Conservation (phyloP, 2,113 vertebrate species). For the Ophthalmolycus amberensis region DNA sequence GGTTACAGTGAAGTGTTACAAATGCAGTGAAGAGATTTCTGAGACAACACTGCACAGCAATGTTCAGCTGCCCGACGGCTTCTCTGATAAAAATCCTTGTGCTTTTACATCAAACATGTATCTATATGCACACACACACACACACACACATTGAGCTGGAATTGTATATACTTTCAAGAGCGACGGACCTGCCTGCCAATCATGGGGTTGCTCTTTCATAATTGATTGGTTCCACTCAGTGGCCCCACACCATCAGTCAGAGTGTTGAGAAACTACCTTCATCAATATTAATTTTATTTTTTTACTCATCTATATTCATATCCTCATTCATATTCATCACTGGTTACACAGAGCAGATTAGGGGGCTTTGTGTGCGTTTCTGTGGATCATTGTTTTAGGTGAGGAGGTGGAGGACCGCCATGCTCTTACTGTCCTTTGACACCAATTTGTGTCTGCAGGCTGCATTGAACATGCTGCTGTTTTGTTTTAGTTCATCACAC, state of each 20-base stretch:
- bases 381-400: slow-evolving; percentile 44
- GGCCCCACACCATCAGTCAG: slow-evolving; percentile 56
- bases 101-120: slow-evolving; percentile 7
- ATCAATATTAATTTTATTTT: slow-evolving; percentile 72
- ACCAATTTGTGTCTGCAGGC: not conserved
- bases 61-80: slow-evolving; percentile 4
- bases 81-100: not conserved
- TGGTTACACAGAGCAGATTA: slow-evolving; percentile 63
- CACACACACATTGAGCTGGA: not conserved
- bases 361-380: slow-evolving; percentile 58
- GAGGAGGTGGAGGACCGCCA: slow-evolving; percentile 23
- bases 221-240: slow-evolving; percentile 68
- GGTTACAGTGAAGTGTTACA: slow-evolving; percentile 12
- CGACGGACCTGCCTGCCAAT: slow-evolving; percentile 48
- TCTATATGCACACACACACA: not conserved
- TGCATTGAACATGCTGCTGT: not conserved
- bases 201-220: slow-evolving; percentile 39
- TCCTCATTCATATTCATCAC: slow-evolving; percentile 75
- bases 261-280: slow-evolving; percentile 58
- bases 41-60: not conserved
- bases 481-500: not conserved
- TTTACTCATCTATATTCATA: slow-evolving; percentile 73
- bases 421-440: slow-evolving; percentile 4
- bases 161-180: slow-evolving; percentile 11
- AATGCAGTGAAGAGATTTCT: not conserved